A percentile compares a stretch with the other conserved stretches of the same genome.
Evolutionary conservation across 1,140 invertebrate genomes (phyloP).

Genomic region (Saccostrea echinata): DNA sequence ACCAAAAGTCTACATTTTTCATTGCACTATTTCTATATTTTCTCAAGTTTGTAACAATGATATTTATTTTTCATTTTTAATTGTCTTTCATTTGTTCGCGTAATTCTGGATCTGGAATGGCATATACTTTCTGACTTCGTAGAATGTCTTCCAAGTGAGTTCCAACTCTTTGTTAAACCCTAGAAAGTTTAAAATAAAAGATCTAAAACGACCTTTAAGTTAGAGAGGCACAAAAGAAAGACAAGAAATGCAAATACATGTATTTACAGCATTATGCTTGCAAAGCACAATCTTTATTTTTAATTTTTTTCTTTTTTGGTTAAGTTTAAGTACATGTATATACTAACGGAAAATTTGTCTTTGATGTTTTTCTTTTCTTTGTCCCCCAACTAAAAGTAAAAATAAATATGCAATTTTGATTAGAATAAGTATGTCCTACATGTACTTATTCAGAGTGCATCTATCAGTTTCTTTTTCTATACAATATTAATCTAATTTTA

Average conservation of each 20-base stretch:
- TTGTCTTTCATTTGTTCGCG: conserved; percentile 92
- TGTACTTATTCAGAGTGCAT: background rate
- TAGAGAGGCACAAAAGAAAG: too few relatives aligned
- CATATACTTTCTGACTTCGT: conserved; percentile 92
- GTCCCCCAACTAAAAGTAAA: conserved; percentile 86
- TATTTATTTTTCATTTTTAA: too few relatives aligned
- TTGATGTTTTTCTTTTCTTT: conserved; percentile 95
- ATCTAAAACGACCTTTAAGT: too few relatives aligned
- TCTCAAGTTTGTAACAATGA: too few relatives aligned
- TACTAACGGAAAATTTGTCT: conserved; percentile 92
- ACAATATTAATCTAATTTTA: too few relatives aligned
- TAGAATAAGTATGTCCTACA: background rate
- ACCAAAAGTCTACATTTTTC: too few relatives aligned
- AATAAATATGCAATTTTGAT: background rate
- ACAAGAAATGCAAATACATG: too few relatives aligned
- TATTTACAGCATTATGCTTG: too few relatives aligned
- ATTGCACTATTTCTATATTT: too few relatives aligned
- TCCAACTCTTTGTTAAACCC: conserved; percentile 97
- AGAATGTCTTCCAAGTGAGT: conserved; percentile 92
- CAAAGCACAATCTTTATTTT: too few relatives aligned
- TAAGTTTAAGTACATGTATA: background rate
- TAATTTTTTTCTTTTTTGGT: too few relatives aligned
- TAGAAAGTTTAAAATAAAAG: conserved; percentile 72
- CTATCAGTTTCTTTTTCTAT: too few relatives aligned
- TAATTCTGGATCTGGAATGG: conserved; percentile 94